Evolutionary conservation across 2,113 vertebrate species (phyloP).

Genomic region (Mugil cephalus): DNA sequence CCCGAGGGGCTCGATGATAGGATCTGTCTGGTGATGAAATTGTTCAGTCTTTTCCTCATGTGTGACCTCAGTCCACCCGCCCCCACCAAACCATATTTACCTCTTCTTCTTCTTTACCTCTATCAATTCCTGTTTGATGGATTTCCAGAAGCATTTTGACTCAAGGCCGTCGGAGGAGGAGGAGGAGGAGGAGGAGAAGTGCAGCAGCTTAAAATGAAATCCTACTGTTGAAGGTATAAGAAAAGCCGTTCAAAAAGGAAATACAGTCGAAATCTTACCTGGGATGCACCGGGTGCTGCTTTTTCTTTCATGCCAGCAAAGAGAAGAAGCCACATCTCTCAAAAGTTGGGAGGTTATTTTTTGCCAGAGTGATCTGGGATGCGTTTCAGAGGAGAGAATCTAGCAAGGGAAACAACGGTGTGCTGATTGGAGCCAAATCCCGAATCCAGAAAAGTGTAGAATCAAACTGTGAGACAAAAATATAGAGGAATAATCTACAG

Average conservation of each 20-base stretch:
- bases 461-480: conserved; percentile 57
- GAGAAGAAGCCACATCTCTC: background rate
- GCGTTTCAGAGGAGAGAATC: conserved; percentile 25
- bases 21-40: conserved; percentile 50
- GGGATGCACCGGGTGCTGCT: background rate
- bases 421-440: conserved; percentile 47
- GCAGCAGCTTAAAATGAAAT: conserved; percentile 37
- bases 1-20: conserved; percentile 25
- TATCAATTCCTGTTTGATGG: conserved; percentile 35
- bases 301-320: conserved; percentile 10
- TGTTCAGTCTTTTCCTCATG: conserved; percentile 14
- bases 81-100: conserved; percentile 8
- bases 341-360: conserved; percentile 34
- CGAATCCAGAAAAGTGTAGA: conserved; percentile 10
- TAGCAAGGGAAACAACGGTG: conserved; percentile 38
- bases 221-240: conserved; percentile 1
- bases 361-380: conserved; percentile 9
- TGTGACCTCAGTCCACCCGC: conserved; percentile 8
- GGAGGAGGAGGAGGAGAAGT: conserved; percentile 15
- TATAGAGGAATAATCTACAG: conserved; percentile 46
- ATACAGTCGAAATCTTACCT: conserved; percentile 24
- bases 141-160: conserved; percentile 42
- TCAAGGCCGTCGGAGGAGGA: conserved; percentile 25
- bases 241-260: conserved; percentile 1
- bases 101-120: conserved; percentile 21